phyloP scores from a whole-genome alignment of 2,797 vertebrate species.

The Lycodopsis pacificus region DNA sequence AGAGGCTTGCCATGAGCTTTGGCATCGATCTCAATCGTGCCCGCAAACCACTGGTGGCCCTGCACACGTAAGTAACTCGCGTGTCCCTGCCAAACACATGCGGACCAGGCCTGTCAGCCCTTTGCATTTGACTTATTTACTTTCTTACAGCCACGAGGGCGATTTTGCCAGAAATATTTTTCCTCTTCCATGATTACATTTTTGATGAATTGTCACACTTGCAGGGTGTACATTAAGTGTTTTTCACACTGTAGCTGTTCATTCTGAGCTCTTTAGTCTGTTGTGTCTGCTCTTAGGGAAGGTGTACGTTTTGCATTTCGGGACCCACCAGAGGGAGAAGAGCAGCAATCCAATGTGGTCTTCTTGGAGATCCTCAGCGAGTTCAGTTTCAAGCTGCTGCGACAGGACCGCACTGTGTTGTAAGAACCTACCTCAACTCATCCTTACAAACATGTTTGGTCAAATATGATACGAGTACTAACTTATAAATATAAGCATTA shows the following conservation, averaged over 20 bases:
- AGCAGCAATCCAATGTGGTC: conserved; percentile 79
- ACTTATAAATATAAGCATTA: not conserved
- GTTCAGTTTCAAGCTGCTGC: conserved; percentile 90
- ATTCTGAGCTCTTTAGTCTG: not conserved
- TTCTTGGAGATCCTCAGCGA: conserved; percentile 92
- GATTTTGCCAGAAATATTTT: not conserved
- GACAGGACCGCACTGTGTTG: conserved; percentile 85
- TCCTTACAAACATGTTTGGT: not conserved
- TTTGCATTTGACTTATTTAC: not conserved
- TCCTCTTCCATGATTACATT: not conserved
- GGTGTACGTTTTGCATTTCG: conserved; percentile 89
- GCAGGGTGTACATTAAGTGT: not conserved
- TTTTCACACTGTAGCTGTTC: not conserved
- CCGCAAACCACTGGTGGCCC: conserved; percentile 83
- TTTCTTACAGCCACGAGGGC: not conserved
- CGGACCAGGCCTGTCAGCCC: not conserved
- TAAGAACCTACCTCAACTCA: conserved; percentile 73
- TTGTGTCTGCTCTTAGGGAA: conserved; percentile 77
- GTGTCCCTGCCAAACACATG: conserved; percentile 5
- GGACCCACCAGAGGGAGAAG: conserved; percentile 53
- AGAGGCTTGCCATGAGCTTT: conserved; percentile 89
- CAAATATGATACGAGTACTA: not conserved
- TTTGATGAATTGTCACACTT: not conserved
- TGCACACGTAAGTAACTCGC: conserved; percentile 87
- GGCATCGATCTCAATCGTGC: conserved; percentile 85